A percentile compares a stretch with the other conserved stretches of the same genome.
Conservation (phyloP, 2,888 invertebrate species). For the Muschampia plurimacula region DNA sequence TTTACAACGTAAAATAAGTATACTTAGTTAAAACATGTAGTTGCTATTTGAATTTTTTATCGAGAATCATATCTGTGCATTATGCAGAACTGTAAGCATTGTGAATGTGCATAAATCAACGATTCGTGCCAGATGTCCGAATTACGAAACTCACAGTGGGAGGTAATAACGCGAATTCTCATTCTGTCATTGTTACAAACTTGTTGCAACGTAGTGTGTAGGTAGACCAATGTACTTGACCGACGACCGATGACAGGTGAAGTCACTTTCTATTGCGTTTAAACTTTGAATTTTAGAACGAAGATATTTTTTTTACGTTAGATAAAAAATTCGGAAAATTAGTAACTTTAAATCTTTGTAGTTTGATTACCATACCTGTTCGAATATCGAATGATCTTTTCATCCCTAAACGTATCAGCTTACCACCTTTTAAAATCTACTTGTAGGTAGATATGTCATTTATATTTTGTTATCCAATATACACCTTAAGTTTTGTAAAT, state of each 20-base stretch:
- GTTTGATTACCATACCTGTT: too few species aligned
- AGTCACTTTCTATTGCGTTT: conserved; percentile 54
- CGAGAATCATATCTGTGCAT: conserved; percentile 4
- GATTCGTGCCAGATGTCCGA: conserved; percentile 69
- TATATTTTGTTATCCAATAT: too few species aligned
- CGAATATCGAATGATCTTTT: too few species aligned
- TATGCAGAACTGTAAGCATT: conserved; percentile 46
- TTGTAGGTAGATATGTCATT: too few species aligned
- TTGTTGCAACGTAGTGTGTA: conserved; percentile 42
- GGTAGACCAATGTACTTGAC: conserved; percentile 52
- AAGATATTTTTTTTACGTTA: background rate
- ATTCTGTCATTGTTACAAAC: conserved; percentile 41
- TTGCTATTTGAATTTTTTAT: background rate
- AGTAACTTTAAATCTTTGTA: too few species aligned
- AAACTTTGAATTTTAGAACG: background rate
- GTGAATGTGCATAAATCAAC: conserved; percentile 64
- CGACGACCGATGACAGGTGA: conserved; percentile 55
- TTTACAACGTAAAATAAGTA: too few species aligned
- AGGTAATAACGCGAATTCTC: conserved; percentile 44
- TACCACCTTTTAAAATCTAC: too few species aligned
- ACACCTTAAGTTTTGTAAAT: too few species aligned
- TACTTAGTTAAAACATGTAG: too few species aligned
- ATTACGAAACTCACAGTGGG: conserved; percentile 59
- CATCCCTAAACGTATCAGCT: too few species aligned
- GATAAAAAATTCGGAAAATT: too few species aligned